Evolutionary conservation across 2,888 invertebrate species (phyloP), one percentile per base, ranked within the genome.

Genomic region (Pycnomerus fuliginosus): DNA sequence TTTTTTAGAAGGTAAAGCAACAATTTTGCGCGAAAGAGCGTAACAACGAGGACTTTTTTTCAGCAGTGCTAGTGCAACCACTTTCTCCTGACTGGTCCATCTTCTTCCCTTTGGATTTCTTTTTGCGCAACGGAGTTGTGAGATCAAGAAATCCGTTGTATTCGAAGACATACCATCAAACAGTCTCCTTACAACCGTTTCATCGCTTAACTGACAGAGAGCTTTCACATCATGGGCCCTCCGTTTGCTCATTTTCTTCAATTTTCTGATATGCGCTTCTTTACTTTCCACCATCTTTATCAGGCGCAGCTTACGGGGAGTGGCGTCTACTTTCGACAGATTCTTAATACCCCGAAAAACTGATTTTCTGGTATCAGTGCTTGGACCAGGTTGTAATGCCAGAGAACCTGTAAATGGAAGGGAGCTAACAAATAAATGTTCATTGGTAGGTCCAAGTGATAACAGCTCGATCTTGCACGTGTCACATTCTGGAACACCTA

Each of bases 1-100:
- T 31, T 39, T 44, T 23, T 39, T 48, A 11, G 45, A 48, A 5
- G 52, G 53, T 24, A 53, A 25, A 14, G 45, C 40, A 12, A 53
- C 25, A 29, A 50, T 27, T 33, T 46, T 45, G 23, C 45, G 16
- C 3, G 52, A 17, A 20, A 50, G 27, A 14, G 17, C 15, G 28
- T 48, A 51, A 28, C 52, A 39, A 8, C 30, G 40, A 15, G 46
- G 50, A 15, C 44, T 35, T 30, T 29, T 37, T 48, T 52, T 12
- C 31, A 20, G 33, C 7, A 46, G 12, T 13, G 44, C 34, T 8
- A 48, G 16, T 2, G 44, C 24, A 38, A 34, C 10, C 1, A 38
- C 17, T 25, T 48, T 48, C 16, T 48, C 48, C 7, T 44, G 25
- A 1, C 15, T 4, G 8, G 44, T 29, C 34, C 39, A 48, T 30